phyloP scores from a whole-genome alignment of 2,888 invertebrate genomes.

The Drosophila barbarae region DNA sequence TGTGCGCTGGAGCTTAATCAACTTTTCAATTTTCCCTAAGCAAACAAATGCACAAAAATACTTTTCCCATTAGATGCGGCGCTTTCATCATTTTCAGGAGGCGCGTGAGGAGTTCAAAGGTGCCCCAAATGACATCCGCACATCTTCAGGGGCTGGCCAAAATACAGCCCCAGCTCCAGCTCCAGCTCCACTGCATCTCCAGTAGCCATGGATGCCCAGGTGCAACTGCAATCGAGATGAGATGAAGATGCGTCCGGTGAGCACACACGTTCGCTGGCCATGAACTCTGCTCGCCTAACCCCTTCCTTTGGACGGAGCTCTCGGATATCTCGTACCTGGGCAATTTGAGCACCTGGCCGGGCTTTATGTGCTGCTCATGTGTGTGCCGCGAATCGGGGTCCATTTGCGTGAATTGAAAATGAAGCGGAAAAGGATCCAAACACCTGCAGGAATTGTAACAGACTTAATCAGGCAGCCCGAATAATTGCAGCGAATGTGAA shows the following conservation, averaged over 20 bases:
- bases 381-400: slow-evolving; percentile 48
- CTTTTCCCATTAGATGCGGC: slow-evolving; percentile 46
- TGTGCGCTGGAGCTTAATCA: slow-evolving; percentile 29
- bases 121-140: slow-evolving; percentile 41
- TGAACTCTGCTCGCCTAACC: slow-evolving; percentile 77
- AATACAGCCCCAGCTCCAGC: slow-evolving; percentile 9
- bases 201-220: slow-evolving; percentile 61
- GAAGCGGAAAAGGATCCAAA: slow-evolving; percentile 39
- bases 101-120: slow-evolving; percentile 72
- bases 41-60: slow-evolving; percentile 30
- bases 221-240: slow-evolving; percentile 58
- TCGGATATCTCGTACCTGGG: slow-evolving; percentile 40
- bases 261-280: slow-evolving; percentile 73
- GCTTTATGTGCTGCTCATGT: neutral
- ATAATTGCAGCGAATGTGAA: slow-evolving; percentile 18
- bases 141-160: slow-evolving; percentile 29
- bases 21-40: slow-evolving; percentile 44
- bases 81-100: slow-evolving; percentile 43
- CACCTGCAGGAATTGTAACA: slow-evolving; percentile 34
- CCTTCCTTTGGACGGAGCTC: slow-evolving; percentile 48
- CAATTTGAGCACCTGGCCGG: slow-evolving; percentile 67
- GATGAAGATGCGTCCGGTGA: slow-evolving; percentile 34
- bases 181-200: slow-evolving; percentile 6
- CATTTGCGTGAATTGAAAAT: slow-evolving; percentile 69
- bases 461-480: slow-evolving; percentile 3